These are phyloP conservation scores for Pogonophryne albipinna DNA, from an alignment of 2,797 vertebrate species.

Conservation along the genomic window DNA sequence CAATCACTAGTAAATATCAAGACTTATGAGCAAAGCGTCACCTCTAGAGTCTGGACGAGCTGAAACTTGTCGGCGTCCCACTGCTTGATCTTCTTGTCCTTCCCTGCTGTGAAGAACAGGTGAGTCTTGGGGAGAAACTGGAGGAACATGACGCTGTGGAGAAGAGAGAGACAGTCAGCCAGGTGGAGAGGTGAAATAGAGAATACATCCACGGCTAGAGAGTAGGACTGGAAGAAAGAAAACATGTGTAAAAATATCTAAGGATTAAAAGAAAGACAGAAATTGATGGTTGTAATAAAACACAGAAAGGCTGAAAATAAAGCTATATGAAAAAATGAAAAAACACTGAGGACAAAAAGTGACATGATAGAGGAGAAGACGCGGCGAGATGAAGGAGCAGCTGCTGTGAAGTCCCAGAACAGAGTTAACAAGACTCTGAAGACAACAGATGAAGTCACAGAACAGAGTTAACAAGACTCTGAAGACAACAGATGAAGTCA, in stretches of 20 bases:
- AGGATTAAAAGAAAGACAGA: neutral
- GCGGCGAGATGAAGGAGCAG: constrained; percentile 53
- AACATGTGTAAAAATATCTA: neutral
- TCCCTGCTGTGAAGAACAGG: constrained; percentile 97
- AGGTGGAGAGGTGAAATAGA: neutral
- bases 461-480: constrained; percentile 17
- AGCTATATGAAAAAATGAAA: too few relatives aligned
- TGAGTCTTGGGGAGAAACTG: constrained; percentile 97
- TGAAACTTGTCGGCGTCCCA: constrained; percentile 99
- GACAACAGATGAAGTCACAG: constrained; percentile 53
- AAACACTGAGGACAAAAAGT: neutral
- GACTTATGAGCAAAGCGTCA: constrained; percentile 62
- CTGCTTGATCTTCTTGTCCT: constrained; percentile 96
- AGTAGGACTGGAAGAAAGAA: neutral
- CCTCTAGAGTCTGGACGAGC: constrained; percentile 96
- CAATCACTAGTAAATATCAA: neutral
- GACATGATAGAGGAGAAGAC: constrained; percentile 22
- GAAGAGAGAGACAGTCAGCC: constrained; percentile 7
- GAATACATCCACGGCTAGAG: too few relatives aligned
- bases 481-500: constrained; percentile 51
- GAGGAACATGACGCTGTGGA: constrained; percentile 93
- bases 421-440: constrained; percentile 31
- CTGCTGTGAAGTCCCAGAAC: constrained; percentile 60
- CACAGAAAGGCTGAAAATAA: neutral
- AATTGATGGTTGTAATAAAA: too few relatives aligned